Conservation (phyloP, 2,113 vertebrate genomes). For the Vanacampus margaritifer region DNA sequence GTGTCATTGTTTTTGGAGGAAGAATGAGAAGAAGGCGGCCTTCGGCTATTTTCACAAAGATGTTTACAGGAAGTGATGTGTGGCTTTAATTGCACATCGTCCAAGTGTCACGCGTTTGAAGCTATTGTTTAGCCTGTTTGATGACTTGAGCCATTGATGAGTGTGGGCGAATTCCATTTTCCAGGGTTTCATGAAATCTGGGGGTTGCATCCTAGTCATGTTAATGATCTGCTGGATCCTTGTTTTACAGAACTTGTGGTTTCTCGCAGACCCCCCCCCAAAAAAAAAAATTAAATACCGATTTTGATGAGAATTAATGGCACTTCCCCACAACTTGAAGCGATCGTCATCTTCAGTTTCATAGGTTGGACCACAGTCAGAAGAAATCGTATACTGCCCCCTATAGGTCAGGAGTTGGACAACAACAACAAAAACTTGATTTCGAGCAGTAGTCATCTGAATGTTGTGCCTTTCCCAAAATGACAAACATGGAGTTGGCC, state of each 20-base stretch:
- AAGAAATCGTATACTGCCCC: too few relatives aligned
- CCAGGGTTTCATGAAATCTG: background rate
- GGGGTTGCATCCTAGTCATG: background rate
- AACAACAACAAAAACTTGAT: too few relatives aligned
- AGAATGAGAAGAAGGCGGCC: background rate
- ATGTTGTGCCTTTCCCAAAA: background rate
- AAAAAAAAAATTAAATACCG: too few relatives aligned
- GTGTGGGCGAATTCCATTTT: background rate
- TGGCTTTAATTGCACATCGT: background rate
- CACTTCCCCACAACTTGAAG: too few relatives aligned
- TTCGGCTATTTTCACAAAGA: background rate
- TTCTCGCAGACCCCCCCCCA: background rate
- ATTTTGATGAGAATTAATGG: too few relatives aligned
- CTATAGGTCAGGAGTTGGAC: too few relatives aligned
- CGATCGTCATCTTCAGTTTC: too few relatives aligned
- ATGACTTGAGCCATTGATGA: background rate
- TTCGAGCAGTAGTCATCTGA: too few relatives aligned
- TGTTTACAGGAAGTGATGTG: background rate
- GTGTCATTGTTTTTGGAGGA: background rate
- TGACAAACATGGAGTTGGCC: background rate
- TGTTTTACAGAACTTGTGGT: background rate
- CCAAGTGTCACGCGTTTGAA: background rate
- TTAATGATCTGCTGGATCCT: background rate
- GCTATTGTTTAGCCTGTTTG: background rate
- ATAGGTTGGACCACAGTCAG: too few relatives aligned